A percentile compares a stretch with the other conserved stretches of the same genome.
These are phyloP conservation scores for Gadopsis bispinosus DNA, from an alignment of 2,797 vertebrate species.

Conservation along the genomic window DNA sequence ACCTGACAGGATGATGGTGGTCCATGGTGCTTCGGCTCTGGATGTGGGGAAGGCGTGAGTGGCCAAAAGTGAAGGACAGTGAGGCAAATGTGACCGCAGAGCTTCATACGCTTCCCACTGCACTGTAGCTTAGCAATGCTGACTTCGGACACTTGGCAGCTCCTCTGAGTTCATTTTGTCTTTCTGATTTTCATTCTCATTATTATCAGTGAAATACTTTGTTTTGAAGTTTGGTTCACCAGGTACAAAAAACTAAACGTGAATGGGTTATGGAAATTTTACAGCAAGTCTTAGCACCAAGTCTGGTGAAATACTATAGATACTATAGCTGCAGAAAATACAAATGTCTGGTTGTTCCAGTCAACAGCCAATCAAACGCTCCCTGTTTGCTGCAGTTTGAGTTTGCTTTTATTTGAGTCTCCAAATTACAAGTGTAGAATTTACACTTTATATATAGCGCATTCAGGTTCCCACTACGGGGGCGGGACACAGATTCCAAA, in stretches of 20 bases:
- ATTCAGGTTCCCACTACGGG: too few species aligned
- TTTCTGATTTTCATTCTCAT: background rate
- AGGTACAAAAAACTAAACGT: background rate
- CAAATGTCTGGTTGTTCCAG: background rate
- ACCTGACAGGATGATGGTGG: constrained; percentile 48
- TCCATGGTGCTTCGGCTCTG: constrained; percentile 17
- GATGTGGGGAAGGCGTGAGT: constrained; percentile 8
- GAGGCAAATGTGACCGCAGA: background rate
- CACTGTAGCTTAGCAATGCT: background rate
- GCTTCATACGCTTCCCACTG: background rate
- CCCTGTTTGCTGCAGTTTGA: background rate
- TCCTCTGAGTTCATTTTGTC: constrained; percentile 4
- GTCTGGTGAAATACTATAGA: too few species aligned
- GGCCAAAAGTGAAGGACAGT: background rate
- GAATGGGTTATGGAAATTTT: background rate
- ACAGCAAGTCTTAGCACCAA: background rate
- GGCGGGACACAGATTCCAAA: too few species aligned
- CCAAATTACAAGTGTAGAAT: too few species aligned
- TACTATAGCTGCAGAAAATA: background rate
- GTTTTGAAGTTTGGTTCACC: background rate
- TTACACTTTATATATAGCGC: too few species aligned
- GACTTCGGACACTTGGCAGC: constrained; percentile 28
- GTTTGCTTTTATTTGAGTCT: too few species aligned
- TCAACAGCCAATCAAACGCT: background rate
- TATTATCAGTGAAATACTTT: background rate